A percentile compares a stretch with the other conserved stretches of the same genome.
Evolutionary conservation across 2,888 invertebrate species (phyloP).

Genomic region (Parnassius apollo): DNA sequence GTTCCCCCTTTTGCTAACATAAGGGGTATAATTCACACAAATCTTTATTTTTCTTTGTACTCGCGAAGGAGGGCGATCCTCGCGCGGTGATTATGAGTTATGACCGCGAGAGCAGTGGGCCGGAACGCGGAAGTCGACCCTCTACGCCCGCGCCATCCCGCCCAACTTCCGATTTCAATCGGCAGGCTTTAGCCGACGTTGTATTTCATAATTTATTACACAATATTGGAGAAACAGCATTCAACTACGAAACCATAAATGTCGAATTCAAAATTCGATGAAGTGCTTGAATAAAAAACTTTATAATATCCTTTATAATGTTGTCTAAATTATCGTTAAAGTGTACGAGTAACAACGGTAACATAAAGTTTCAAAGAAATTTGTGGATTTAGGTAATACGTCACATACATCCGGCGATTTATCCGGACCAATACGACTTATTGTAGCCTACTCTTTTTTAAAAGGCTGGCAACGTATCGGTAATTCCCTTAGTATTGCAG

Average conservation of each 20-base stretch:
- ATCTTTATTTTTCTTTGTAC: conserved; percentile 72
- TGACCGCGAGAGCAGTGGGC: conserved; percentile 44
- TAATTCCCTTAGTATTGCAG: too few relatives aligned
- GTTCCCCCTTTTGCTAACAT: conserved; percentile 59
- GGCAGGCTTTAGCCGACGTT: conserved; percentile 55
- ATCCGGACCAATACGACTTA: too few relatives aligned
- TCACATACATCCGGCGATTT: too few relatives aligned
- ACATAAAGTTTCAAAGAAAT: too few relatives aligned
- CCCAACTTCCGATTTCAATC: conserved; percentile 76
- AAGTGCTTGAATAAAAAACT: too few relatives aligned
- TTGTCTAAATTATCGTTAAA: too few relatives aligned
- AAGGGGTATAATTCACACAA: conserved; percentile 71
- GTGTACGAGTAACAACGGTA: too few relatives aligned
- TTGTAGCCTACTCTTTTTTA: too few relatives aligned
- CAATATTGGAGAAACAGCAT: conserved; percentile 29
- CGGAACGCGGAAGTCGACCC: conserved; percentile 66
- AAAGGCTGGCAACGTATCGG: too few relatives aligned
- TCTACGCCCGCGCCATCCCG: conserved; percentile 59
- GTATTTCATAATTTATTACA: conserved; percentile 70
- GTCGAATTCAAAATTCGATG: too few relatives aligned
- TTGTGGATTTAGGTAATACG: too few relatives aligned
- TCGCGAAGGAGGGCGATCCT: conserved; percentile 57
- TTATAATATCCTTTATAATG: too few relatives aligned
- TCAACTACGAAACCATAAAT: neutral
- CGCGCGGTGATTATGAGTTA: conserved; percentile 78